These are phyloP conservation scores for Vombatus ursinus DNA, from an alignment of 2,113 vertebrate genomes.

Conservation along the genomic window DNA sequence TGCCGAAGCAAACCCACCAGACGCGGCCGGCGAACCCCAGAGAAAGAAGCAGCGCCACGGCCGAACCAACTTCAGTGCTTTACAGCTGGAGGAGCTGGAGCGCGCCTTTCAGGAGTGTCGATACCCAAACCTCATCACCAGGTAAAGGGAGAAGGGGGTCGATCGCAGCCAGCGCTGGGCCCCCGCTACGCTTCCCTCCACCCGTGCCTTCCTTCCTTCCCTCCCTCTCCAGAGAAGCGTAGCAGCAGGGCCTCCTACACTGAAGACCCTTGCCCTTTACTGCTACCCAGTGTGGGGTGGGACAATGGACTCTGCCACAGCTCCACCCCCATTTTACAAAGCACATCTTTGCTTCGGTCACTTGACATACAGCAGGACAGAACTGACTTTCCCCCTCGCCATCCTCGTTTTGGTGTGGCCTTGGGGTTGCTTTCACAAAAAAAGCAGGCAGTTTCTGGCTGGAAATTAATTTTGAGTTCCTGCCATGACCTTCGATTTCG, in stretches of 20 bases:
- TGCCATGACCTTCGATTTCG: no score
- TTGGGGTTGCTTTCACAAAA: neutral
- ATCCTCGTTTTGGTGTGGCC: neutral
- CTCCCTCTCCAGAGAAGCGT: neutral
- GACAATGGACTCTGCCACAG: no score
- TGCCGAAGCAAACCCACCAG: no score
- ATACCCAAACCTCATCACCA: constrained; percentile 82
- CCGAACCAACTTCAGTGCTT: constrained; percentile 78
- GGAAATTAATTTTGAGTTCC: no score
- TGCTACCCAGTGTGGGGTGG: no score
- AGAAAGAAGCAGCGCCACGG: constrained; percentile 76
- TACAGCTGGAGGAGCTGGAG: constrained; percentile 85
- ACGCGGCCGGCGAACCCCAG: rapidly evolving
- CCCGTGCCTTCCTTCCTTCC: neutral
- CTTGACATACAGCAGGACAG: no score
- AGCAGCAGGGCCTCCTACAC: no score
- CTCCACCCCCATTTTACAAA: no score
- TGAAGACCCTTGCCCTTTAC: no score
- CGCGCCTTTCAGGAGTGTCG: constrained; percentile 75
- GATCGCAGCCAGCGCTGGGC: neutral
- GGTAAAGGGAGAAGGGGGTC: constrained; percentile 72
- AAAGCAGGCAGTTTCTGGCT: neutral
- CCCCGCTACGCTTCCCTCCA: neutral
- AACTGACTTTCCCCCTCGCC: no score
- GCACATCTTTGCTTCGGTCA: no score